Base-by-base conservation (phyloP, 2,797 vertebrate genomes). In the Schizothorax lantsangensis region DNA sequence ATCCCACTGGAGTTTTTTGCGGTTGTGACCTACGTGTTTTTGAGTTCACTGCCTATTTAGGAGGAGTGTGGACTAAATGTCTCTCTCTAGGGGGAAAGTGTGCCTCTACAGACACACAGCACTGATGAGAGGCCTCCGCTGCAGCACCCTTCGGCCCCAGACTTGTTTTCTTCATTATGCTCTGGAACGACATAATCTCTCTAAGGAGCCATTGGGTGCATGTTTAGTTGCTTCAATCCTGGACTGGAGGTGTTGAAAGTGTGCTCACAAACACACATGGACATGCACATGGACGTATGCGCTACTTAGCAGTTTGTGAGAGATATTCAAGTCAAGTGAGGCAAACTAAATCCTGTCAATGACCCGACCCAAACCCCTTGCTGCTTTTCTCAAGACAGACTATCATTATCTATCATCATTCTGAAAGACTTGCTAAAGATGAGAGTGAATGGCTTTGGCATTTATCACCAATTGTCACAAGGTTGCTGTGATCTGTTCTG, bases 271-370 rank as follows among this genome's bases (percentile, higher is more conserved):
- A 79, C 47, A 69, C 81, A 52, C 59, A 54, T 0, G 36, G 26
- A 72, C 43, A 80, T 45, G 1, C 69, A 68, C 54, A 43, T 15
- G 47, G 54, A 84, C 7, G 23, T 52, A 73, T 49, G 6, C 57
- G 17, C 23, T 69, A 36, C 72, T 79, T 83, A 79, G 83, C 69
- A 75, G 45, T 19, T 45, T 73, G 9, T 73, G 45, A 40, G 84
- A 78, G 82, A 86, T 43, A 62, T 83, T 84, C 43, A 57, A 83
- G 82, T 59, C 81, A 86, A 84, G 78, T 87, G 90, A 88, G 66
- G 47, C 54, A 90, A 79, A 85, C 71, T 49, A 89, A 89, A 87
- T 62, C 64, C 54, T 68, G 30, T 64, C 84, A 62, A 36, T 47
- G 54, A 80, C 78, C 80, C 59, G 66, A 83, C 47, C 54, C 21